A percentile compares a stretch with the other conserved stretches of the same genome.
These are phyloP conservation scores for Stomatorhinus walkeri DNA, from an alignment of 2,797 vertebrate species.

Conservation along the genomic window DNA sequence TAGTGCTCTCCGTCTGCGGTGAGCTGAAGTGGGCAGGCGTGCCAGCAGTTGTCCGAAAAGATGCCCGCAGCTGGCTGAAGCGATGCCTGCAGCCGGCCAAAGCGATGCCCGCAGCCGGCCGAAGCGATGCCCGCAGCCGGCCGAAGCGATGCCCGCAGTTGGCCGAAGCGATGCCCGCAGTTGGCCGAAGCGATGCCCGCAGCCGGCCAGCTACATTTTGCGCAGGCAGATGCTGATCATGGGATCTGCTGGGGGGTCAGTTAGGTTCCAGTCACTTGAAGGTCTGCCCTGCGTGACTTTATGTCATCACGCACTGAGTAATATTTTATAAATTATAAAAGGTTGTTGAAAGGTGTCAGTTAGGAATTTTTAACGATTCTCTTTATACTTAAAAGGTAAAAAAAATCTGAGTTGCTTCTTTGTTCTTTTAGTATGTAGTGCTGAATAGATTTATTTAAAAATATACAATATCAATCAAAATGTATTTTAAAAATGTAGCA, in stretches of 20 bases:
- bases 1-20: background rate
- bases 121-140: background rate
- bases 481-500: background rate
- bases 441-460: background rate
- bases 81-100: background rate
- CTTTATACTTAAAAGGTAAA: background rate
- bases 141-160: background rate
- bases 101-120: background rate
- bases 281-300: background rate
- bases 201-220: background rate
- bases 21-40: background rate
- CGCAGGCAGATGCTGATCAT: background rate
- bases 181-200: background rate
- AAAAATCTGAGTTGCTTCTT: background rate
- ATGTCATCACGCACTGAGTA: background rate
- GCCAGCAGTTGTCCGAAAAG: background rate
- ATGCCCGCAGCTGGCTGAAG: background rate
- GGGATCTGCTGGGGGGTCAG: background rate
- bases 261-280: background rate
- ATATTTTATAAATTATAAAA: background rate
- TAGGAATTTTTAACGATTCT: background rate
- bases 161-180: background rate
- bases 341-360: constrained; percentile 8
- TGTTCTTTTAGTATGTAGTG: background rate
- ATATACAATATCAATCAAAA: background rate